These are phyloP conservation scores for Sinonovacula constricta DNA, from an alignment of 1,140 invertebrate genomes.

Conservation along the genomic window DNA sequence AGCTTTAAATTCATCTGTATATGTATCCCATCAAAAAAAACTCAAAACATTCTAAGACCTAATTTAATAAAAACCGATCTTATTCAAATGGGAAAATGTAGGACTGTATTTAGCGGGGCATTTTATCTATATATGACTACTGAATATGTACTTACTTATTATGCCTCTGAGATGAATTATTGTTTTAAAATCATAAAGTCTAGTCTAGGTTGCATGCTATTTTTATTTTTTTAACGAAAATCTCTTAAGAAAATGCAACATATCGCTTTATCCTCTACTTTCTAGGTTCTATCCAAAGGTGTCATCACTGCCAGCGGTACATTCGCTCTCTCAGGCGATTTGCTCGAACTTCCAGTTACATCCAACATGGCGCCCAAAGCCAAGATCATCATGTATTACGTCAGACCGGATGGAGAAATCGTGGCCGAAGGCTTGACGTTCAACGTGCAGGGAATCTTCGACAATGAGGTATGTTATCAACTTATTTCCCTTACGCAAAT, in stretches of 20 bases:
- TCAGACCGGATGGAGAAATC: constrained; percentile 51
- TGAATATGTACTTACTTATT: too few relatives aligned
- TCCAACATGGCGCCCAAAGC: constrained; percentile 56
- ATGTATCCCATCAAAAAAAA: too few relatives aligned
- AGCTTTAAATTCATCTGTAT: too few relatives aligned
- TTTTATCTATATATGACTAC: too few relatives aligned
- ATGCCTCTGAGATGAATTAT: too few relatives aligned
- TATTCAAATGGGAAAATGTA: too few relatives aligned
- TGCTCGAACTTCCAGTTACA: constrained; percentile 21
- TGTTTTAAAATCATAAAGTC: too few relatives aligned
- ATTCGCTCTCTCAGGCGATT: background rate
- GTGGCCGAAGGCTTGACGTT: constrained; percentile 54
- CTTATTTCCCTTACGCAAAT: background rate
- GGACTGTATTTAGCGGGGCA: too few relatives aligned
- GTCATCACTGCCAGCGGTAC: constrained; percentile 23
- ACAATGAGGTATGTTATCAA: constrained; percentile 44
- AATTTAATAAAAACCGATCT: too few relatives aligned
- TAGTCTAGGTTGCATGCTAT: too few relatives aligned
- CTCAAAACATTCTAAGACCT: too few relatives aligned
- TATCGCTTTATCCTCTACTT: background rate
- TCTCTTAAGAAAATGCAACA: background rate
- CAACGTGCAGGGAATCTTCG: constrained; percentile 51
- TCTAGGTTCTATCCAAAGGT: constrained; percentile 63
- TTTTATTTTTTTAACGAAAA: background rate
- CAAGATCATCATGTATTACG: constrained; percentile 55